These are phyloP conservation scores for Neolamprologus devosi DNA, from an alignment of 2,113 vertebrate genomes.

Conservation along the genomic window DNA sequence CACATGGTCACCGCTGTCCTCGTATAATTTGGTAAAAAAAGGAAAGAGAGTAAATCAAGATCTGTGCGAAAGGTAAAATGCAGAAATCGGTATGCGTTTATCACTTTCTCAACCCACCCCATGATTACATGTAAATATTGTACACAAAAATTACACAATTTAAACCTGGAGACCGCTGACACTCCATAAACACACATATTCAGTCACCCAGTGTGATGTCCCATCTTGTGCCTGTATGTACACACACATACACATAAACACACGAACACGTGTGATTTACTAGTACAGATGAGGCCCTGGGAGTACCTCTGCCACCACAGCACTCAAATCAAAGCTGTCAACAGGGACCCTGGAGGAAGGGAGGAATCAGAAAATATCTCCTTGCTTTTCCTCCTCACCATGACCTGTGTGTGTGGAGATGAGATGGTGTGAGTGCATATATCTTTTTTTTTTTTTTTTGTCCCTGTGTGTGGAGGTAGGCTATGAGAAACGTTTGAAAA, in stretches of 20 bases:
- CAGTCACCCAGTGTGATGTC: background rate
- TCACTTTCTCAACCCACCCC: background rate
- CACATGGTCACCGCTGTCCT: constrained; percentile 1
- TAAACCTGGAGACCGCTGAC: background rate
- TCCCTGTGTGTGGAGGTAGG: background rate
- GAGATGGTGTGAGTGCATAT: background rate
- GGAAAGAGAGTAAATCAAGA: constrained; percentile 51
- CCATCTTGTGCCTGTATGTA: background rate
- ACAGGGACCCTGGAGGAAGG: constrained; percentile 55
- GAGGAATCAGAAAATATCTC: constrained; percentile 58
- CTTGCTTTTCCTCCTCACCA: constrained; percentile 32
- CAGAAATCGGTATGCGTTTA: background rate
- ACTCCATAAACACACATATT: background rate
- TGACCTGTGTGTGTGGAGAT: constrained; percentile 34
- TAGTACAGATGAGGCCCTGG: constrained; percentile 52
- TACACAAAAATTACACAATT: background rate
- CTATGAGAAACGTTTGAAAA: constrained; percentile 20
- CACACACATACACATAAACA: background rate
- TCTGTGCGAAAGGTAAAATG: background rate
- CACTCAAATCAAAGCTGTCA: constrained; percentile 67
- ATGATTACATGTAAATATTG: background rate
- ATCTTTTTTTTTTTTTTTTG: background rate
- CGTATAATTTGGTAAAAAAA: constrained; percentile 65
- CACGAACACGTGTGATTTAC: constrained; percentile 42
- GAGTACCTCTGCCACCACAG: constrained; percentile 50